These are phyloP conservation scores for Nansenia antarctica DNA, from an alignment of 2,113 vertebrate species.

Conservation along the genomic window DNA sequence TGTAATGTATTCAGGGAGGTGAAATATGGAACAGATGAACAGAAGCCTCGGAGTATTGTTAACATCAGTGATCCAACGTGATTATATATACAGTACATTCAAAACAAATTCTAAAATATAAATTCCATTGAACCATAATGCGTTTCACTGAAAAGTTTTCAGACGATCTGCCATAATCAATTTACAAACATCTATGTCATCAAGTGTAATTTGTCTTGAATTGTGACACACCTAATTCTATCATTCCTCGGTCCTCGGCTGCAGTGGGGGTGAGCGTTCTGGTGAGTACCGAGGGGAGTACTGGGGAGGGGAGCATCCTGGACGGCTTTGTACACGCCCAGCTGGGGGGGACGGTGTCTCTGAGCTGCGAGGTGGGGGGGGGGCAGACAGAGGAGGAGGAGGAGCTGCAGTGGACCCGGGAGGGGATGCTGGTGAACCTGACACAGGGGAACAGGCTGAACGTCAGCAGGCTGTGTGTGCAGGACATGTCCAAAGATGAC, in stretches of 20 bases:
- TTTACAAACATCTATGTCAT: neutral
- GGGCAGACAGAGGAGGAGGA: neutral
- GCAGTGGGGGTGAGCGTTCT: too few relatives aligned
- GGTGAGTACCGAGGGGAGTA: too few relatives aligned
- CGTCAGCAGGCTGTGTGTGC: conserved; percentile 6
- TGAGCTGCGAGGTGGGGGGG: too few relatives aligned
- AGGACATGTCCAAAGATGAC: neutral
- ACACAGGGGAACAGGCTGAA: neutral
- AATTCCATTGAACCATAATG: too few relatives aligned
- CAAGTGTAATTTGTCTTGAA: neutral
- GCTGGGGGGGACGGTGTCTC: neutral
- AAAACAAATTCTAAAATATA: neutral
- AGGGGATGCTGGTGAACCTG: neutral
- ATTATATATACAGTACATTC: neutral
- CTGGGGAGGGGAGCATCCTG: neutral
- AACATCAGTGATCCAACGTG: neutral
- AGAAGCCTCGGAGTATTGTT: neutral
- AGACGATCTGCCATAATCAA: neutral
- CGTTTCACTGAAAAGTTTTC: too few relatives aligned
- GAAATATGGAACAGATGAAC: neutral
- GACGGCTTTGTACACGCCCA: too few relatives aligned
- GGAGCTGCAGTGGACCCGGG: neutral
- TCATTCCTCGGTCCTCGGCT: neutral
- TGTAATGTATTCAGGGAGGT: neutral
- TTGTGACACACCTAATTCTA: neutral